phyloP scores from a whole-genome alignment of 2,797 vertebrate species.

The Acridotheres tristis region DNA sequence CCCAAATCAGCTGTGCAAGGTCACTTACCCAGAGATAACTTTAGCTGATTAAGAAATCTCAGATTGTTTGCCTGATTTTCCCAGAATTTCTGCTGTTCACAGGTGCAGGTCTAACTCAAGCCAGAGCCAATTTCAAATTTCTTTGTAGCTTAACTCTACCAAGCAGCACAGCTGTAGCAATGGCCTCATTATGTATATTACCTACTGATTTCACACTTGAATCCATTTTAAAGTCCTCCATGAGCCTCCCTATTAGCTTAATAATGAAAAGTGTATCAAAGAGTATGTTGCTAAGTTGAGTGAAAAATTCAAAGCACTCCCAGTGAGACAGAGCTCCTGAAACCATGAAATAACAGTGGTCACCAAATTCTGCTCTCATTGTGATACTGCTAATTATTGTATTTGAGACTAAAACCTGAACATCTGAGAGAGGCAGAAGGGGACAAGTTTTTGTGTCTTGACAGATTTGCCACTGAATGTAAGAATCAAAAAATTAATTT shows the following conservation, averaged over 20 bases:
- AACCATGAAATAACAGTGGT: conserved; percentile 12
- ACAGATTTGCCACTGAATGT: neutral
- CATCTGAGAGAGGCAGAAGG: neutral
- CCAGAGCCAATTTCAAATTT: neutral
- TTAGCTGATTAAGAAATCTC: neutral
- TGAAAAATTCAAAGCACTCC: conserved; percentile 49
- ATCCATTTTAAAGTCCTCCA: conserved; percentile 50
- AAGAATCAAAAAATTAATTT: neutral
- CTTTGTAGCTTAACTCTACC: neutral
- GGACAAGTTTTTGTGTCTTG: neutral
- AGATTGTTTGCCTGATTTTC: neutral
- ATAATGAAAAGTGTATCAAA: conserved; percentile 51
- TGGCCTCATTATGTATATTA: conserved; percentile 53
- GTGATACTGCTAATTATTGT: neutral
- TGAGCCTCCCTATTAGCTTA: conserved; percentile 46
- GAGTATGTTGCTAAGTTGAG: conserved; percentile 31
- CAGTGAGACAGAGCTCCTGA: neutral
- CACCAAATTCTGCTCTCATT: neutral
- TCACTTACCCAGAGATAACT: neutral
- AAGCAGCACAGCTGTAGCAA: conserved; percentile 26
- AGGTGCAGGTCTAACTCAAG: neutral
- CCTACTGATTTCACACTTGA: conserved; percentile 58
- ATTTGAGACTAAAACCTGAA: neutral
- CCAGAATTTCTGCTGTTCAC: neutral
- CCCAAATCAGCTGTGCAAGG: neutral